A percentile compares a stretch with the other conserved stretches of the same genome.
These are phyloP conservation scores for Bombus turneri DNA, from an alignment of 1,140 invertebrate genomes.

Conservation along the genomic window DNA sequence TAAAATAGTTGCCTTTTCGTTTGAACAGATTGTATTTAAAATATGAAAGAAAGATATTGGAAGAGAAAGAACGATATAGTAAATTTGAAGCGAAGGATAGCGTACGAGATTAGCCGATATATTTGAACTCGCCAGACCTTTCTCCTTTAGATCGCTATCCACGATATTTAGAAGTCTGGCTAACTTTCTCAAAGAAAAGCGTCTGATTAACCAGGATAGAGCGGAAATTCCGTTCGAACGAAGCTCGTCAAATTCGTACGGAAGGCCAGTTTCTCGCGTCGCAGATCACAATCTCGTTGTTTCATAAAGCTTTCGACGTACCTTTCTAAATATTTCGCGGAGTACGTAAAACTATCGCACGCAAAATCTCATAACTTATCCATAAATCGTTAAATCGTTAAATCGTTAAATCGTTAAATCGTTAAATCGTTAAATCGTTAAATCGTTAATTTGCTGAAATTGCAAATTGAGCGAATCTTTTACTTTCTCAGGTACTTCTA, in stretches of 20 bases:
- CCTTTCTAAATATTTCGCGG: too few species aligned
- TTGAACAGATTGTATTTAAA: too few species aligned
- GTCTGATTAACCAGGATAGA: background rate
- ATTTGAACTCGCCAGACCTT: background rate
- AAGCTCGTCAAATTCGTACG: background rate
- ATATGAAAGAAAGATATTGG: background rate
- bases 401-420: too few species aligned
- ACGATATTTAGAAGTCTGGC: background rate
- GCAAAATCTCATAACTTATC: background rate
- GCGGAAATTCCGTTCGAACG: background rate
- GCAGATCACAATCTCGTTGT: background rate
- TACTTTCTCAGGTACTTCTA: slow-evolving; percentile 81
- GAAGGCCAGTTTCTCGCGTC: background rate
- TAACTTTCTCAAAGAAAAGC: background rate
- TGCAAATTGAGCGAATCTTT: background rate
- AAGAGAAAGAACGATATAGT: background rate
- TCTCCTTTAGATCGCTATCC: background rate
- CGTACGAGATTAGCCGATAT: background rate
- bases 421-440: too few species aligned
- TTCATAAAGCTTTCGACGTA: background rate
- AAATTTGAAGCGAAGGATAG: background rate
- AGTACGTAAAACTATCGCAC: too few species aligned
- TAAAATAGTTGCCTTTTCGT: too few species aligned
- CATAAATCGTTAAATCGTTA: background rate
- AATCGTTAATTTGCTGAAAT: too few species aligned